Percentiles rank a stretch among this genome's conserved stretches.
These are phyloP conservation scores for Serripes groenlandicus DNA, from an alignment of 2,888 invertebrate species.

Conservation along the genomic window DNA sequence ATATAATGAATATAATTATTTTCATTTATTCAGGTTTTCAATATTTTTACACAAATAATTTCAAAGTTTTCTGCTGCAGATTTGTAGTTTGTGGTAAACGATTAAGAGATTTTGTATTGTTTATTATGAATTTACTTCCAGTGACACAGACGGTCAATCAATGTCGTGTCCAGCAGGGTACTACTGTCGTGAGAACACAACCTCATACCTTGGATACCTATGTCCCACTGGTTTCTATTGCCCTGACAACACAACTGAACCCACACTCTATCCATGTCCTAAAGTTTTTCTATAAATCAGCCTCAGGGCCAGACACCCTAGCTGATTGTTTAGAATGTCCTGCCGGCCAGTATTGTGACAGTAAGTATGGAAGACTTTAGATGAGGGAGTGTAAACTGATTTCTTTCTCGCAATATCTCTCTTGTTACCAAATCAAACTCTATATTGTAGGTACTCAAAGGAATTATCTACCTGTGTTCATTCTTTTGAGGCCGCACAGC, in stretches of 20 bases:
- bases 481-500: too few species aligned
- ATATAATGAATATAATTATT: too few species aligned
- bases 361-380: constrained; percentile 72
- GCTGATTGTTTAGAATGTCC: constrained; percentile 82
- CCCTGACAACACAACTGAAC: constrained; percentile 78
- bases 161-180: constrained; percentile 80
- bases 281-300: constrained; percentile 83
- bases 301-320: constrained; percentile 68
- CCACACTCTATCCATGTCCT: constrained; percentile 81
- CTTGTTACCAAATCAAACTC: too few species aligned
- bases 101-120: too few species aligned
- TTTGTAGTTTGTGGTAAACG: neutral
- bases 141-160: constrained; percentile 67
- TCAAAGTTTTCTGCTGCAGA: neutral
- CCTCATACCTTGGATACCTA: constrained; percentile 74
- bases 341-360: constrained; percentile 83
- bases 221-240: constrained; percentile 84
- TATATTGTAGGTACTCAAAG: too few species aligned
- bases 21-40: too few species aligned
- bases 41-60: too few species aligned
- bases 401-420: too few species aligned
- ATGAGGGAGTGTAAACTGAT: too few species aligned
- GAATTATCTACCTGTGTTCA: too few species aligned
- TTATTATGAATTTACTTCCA: too few species aligned
- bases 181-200: constrained; percentile 83